Conservation (phyloP, 2,797 vertebrate species). For the Philypnodon macrostomus region DNA sequence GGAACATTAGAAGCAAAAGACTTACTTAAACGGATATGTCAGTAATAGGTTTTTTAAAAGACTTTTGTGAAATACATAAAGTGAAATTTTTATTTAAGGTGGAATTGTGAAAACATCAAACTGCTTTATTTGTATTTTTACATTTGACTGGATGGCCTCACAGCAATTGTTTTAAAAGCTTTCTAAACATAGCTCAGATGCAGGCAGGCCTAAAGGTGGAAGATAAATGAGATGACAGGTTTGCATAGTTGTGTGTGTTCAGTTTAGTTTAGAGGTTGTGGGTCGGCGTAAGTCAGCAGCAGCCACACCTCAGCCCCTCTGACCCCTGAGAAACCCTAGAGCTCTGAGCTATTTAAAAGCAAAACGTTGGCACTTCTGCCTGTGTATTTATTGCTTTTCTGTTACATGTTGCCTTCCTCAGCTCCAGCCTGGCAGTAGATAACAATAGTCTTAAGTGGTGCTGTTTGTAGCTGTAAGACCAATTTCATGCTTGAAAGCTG, state of each 20-base stretch:
- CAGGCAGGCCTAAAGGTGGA: constrained; percentile 51
- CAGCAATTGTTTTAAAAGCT: neutral
- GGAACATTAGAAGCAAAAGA: constrained; percentile 77
- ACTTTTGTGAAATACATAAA: too few relatives aligned
- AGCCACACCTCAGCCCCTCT: constrained; percentile 51
- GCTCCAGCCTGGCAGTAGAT: constrained; percentile 1
- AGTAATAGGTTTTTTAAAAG: too few relatives aligned
- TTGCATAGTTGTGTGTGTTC: constrained; percentile 58
- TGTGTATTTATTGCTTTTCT: constrained; percentile 40
- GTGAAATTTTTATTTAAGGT: too few relatives aligned
- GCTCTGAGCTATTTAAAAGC: constrained; percentile 50
- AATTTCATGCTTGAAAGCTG: constrained; percentile 24
- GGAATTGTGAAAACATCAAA: neutral
- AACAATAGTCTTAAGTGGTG: constrained; percentile 30
- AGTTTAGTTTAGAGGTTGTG: constrained; percentile 66
- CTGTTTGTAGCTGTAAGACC: constrained; percentile 9
- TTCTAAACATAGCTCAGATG: constrained; percentile 8
- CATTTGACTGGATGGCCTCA: neutral
- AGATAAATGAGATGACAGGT: constrained; percentile 71
- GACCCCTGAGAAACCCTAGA: constrained; percentile 62
- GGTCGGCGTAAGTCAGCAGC: constrained; percentile 44
- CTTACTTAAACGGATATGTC: constrained; percentile 16
- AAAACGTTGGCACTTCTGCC: constrained; percentile 46
- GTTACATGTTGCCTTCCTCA: constrained; percentile 28
- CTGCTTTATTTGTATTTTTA: too few relatives aligned